phyloP scores from a whole-genome alignment of 2,797 vertebrate genomes.

The Sciurus vulgaris region DNA sequence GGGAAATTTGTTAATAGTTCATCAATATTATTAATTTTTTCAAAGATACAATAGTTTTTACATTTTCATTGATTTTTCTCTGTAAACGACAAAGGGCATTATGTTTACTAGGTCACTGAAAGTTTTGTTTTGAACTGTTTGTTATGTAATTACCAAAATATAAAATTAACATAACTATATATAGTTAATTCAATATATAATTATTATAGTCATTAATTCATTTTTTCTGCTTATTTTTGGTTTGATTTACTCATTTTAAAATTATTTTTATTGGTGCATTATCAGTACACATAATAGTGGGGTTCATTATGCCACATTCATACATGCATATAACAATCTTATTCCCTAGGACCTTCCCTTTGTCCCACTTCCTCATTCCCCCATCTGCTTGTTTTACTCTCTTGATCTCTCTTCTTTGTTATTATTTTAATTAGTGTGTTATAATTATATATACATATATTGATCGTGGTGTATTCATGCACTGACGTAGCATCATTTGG shows the following conservation, averaged over 20 bases:
- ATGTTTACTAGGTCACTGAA: neutral
- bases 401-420: too few species aligned
- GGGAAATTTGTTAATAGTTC: neutral
- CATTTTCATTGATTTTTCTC: neutral
- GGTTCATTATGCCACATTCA: too few species aligned
- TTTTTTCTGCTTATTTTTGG: neutral
- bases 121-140: neutral
- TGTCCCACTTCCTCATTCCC: too few species aligned
- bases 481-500: too few species aligned
- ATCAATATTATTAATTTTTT: neutral
- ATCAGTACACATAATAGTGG: too few species aligned
- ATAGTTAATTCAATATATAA: conserved; percentile 2
- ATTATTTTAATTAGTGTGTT: too few species aligned
- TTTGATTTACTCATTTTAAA: neutral
- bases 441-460: too few species aligned
- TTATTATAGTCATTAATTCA: conserved; percentile 28
- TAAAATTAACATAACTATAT: conserved; percentile 4
- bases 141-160: neutral
- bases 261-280: neutral
- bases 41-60: neutral
- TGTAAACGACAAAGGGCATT: neutral
- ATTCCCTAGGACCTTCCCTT: too few species aligned
- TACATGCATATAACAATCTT: too few species aligned
- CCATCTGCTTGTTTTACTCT: too few species aligned
- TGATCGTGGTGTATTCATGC: too few species aligned